Base-by-base conservation (phyloP, 1,140 invertebrate genomes). In the Drosophila littoralis region DNA sequence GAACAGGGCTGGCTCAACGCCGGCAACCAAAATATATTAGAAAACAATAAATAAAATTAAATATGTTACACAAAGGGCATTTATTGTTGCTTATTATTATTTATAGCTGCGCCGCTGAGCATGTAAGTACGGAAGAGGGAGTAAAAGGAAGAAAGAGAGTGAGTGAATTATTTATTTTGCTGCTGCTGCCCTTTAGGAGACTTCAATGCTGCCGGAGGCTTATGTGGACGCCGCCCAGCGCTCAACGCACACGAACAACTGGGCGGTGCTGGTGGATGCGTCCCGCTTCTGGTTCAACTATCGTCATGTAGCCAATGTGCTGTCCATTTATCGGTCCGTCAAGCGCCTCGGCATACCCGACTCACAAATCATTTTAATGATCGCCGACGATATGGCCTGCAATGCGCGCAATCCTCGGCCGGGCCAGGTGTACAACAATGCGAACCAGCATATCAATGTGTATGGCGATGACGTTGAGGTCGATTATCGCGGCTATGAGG, bases 241-340 rank as follows among this genome's bases (percentile, higher is more conserved):
- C 12, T 92, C 91, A 2, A 93, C 94, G n/a, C 98, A 99, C 91
- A 98, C 98, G 2, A 99, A 99, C 92, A 99, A 99, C 93, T 99
- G 99, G 99, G 99, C 99, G 4, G 98, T 99, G 10, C 93, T 99
- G 61, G 98, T 99, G 0, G 98, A 99, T 91, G 99, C 98, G 0
- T 99, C 98, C 1, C 93, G 98, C 61, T 99, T 99, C 93, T 99
- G 99, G 99, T 99, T 99, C 83, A 99, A 99, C 93, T 99, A 99
- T 93, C 94, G 99, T 38, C 99, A 99, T 95, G 98, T 99, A 10
- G 98, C 99, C 0, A 99, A 99, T 93, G 99, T 99, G 0, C 93
- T 99, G 40, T 99, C 98, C 0, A 98, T 99, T 85, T 99, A 99
- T 91, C 95, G 98, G 0, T 99, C 98, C 91, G 98, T 99, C 0